phyloP scores from a whole-genome alignment of 2,113 vertebrate species.

The Aepyceros melampus region DNA sequence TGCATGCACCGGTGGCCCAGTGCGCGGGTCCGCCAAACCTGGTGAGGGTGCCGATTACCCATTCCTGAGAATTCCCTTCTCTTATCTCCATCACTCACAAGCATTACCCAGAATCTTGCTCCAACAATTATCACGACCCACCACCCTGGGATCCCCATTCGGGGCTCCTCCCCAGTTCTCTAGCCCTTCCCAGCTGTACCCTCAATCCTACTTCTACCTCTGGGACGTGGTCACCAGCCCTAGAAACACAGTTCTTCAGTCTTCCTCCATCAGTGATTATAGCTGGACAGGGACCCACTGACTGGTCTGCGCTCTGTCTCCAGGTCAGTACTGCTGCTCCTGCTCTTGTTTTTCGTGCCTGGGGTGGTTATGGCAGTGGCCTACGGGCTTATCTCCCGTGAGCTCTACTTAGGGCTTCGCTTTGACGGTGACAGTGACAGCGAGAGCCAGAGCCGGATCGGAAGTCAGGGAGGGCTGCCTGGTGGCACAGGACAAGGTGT shows the following conservation, averaged over 20 bases:
- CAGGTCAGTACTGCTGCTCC: constrained; percentile 83
- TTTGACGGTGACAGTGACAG: constrained; percentile 71
- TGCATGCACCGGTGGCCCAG: constrained; percentile 90
- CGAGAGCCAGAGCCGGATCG: constrained; percentile 30
- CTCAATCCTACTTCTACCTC: neutral
- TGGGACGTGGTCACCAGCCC: rapidly evolving
- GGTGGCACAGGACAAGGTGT: neutral
- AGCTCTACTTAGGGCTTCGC: constrained; percentile 83
- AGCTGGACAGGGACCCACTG: neutral
- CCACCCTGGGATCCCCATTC: neutral
- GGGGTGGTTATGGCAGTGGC: constrained; percentile 82
- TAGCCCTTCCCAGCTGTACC: neutral
- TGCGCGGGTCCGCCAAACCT: constrained; percentile 84
- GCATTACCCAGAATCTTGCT: neutral
- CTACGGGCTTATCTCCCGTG: constrained; percentile 83
- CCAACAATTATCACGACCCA: neutral
- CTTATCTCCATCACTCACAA: neutral
- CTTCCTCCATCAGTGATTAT: neutral
- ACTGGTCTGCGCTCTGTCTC: neutral
- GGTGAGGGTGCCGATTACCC: constrained; percentile 81
- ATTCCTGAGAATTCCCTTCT: neutral
- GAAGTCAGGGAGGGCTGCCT: neutral
- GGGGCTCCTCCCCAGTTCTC: neutral
- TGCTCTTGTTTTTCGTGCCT: constrained; percentile 82
- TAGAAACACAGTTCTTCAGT: neutral